Base-by-base conservation (phyloP, 2,113 vertebrate species). In the Rhinolophus sinicus region DNA sequence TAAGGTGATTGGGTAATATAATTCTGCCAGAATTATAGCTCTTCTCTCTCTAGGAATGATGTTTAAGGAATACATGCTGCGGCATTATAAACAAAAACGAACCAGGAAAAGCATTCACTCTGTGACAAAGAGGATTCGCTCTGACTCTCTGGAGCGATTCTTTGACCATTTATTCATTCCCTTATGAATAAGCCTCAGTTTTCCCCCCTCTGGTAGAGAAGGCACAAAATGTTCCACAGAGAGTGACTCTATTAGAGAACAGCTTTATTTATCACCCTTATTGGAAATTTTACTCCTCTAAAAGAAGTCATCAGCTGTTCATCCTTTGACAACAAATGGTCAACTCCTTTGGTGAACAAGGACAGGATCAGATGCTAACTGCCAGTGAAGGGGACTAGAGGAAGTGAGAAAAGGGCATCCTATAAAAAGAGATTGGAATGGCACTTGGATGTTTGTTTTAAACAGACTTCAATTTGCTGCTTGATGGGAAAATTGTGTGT, bases 181-280 rank as follows among this genome's bases (percentile, higher is more conserved):
- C 52, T 80, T 60, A 80, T 93, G 95, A 96, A 94, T 94, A 56
- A 89, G 58, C 58, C 69, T 93, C 62, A 81, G 62, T 94, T 70
- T 52, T 15, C 10, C 14, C 64, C 52, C 8, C 38, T 60, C 35
- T 47, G 52, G 40, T 50, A 84, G 22, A 88, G 18, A 94, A 75
- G 54, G 38, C 26, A 73, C 60, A 86, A 47, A 85, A 67, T 10
- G 8, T 87, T 28, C 47, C 75, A 75, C 50, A 89, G 40, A 90
- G 10, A 90, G 56, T 18, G 40, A 30, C 33, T 88, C 47, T 69
- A 85, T 72, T 21, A 88, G 18, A 85, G 69, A 60, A 44, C 14
- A 6, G 10, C 11, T 62, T 90, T 67, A 75, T 77, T 94, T 78
- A 47, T 60, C 65, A 67, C 13, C 14, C 52, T 81, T 3, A 88